Conservation (phyloP, 1,140 invertebrate species). For the Pantala flavescens region DNA sequence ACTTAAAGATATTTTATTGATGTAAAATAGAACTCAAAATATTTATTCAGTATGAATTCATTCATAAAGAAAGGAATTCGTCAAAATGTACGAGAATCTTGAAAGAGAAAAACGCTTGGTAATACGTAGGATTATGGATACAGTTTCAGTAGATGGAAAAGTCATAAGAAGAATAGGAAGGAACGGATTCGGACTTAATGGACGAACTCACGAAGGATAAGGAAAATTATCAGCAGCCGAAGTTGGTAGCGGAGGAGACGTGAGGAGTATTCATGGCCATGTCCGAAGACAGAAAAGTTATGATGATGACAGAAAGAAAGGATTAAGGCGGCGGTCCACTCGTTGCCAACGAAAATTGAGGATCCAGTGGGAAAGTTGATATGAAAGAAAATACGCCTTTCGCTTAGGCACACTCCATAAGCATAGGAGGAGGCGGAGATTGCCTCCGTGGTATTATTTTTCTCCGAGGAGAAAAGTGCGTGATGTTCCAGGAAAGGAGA, state of each 20-base stretch:
- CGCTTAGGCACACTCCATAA: background rate
- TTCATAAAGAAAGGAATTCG: no score
- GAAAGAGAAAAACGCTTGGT: no score
- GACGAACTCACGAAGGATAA: background rate
- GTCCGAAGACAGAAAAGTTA: background rate
- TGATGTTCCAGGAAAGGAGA: background rate
- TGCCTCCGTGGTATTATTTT: no score
- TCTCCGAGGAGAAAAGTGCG: background rate
- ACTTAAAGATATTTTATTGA: no score
- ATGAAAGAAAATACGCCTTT: background rate
- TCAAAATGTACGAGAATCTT: no score
- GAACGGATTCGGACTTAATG: background rate
- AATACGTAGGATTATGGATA: no score
- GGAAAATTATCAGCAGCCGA: background rate
- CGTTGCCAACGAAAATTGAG: background rate
- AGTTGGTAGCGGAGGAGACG: background rate
- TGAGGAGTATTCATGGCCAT: background rate
- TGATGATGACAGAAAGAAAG: background rate
- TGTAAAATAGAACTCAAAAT: no score
- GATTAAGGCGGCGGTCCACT: no score
- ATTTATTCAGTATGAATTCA: no score
- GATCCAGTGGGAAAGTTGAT: background rate
- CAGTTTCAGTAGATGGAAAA: no score
- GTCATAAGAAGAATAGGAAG: no score
- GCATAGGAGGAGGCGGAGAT: no score